Evolutionary conservation across 2,888 invertebrate genomes (phyloP), one percentile per base, ranked within the genome.

Genomic region (Rotaria socialis): DNA sequence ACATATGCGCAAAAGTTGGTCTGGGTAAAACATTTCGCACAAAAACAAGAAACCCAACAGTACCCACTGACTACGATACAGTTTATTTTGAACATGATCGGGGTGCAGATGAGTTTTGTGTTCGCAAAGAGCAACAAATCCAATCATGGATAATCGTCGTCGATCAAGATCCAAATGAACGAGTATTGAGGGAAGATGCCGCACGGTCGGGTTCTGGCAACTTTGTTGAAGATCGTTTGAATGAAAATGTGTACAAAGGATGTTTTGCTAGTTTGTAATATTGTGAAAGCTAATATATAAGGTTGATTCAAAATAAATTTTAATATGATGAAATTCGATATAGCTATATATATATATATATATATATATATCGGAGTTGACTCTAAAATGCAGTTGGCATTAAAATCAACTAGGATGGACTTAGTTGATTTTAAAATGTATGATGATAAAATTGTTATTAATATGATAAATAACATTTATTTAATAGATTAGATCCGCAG

Each of bases 61-160:
- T 22, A 27, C 11, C 19, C 0, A 43, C 41, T 7, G 4, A 75
- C 0, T 75, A 19, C 22, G 75, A 75, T 14, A 43, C 75, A 10
- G 41, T 75, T 75, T 75, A 75, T 43, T 75, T 19, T 43, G 11
- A 41, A 43, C 75, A 75, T 75, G 41, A 41, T 4, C 4, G 3
- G 2, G 43, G 75, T 41, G 75, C 43, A 6, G 75, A 75, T 75
- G 75, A 75, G 24, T 75, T 75, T 75, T 75, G 75, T 75, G 75
- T 75, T 19, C 43, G 16, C 0, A 6, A 22, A 1, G 2, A 5
- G 22, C 4, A 6, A 22, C 75, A 75, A 24, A 75, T 75, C 19
- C 19, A 1, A 8, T 75, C 75, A 19, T 75, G 75, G 75, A 19
- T 75, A 41, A 43, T 75, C 22, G 24, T 24, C 0, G 24, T 75